Evolutionary conservation across 2,797 vertebrate genomes (phyloP).

Genomic region (Smutsia gigantea): DNA sequence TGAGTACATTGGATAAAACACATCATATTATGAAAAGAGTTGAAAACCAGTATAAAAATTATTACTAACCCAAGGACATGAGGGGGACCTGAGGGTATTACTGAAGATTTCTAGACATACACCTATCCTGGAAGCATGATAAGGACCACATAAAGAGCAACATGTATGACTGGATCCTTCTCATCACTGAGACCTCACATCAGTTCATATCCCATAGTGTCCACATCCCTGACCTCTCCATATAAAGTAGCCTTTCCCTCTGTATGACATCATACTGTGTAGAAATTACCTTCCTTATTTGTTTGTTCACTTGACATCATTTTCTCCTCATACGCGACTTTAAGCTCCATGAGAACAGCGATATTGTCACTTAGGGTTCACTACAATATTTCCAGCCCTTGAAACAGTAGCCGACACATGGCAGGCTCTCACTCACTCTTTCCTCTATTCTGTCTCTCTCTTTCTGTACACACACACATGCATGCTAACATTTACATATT

Average conservation of each 20-base stretch:
- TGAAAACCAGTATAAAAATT: neutral
- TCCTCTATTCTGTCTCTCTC: neutral
- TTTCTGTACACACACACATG: neutral
- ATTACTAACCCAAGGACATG: neutral
- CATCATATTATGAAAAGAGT: neutral
- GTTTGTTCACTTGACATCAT: neutral
- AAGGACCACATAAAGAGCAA: neutral
- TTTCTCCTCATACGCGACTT: neutral
- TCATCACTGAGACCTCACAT: neutral
- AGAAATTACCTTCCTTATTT: neutral
- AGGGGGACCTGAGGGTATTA: neutral
- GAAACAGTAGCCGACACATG: neutral
- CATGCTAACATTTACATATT: neutral
- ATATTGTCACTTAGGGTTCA: neutral
- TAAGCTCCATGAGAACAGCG: neutral
- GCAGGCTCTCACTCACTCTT: neutral
- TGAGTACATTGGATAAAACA: neutral
- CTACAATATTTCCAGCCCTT: neutral
- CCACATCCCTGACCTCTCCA: neutral
- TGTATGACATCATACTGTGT: neutral
- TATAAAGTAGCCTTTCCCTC: neutral
- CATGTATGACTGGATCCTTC: neutral
- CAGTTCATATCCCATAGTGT: neutral
- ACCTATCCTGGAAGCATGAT: neutral
- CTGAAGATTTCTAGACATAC: neutral